A percentile compares a stretch with the other conserved stretches of the same genome.
phyloP scores from a whole-genome alignment of 1,140 invertebrate genomes.

The Drosophila triauraria region DNA sequence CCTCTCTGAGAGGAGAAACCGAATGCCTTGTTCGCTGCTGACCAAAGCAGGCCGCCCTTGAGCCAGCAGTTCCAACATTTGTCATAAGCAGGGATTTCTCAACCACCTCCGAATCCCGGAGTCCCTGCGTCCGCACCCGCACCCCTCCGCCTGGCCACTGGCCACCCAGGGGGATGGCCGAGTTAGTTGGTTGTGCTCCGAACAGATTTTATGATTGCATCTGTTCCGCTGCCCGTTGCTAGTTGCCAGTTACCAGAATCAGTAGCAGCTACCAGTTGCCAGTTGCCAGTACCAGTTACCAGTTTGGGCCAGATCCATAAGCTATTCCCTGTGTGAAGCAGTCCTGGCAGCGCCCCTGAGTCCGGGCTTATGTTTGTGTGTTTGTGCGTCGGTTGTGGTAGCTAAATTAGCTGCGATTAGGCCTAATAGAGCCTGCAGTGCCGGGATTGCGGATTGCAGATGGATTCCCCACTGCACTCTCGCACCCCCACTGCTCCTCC shows the following conservation, averaged over 20 bases:
- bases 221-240: constrained; percentile 43
- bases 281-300: constrained; percentile 12
- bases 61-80: constrained; percentile 53
- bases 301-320: constrained; percentile 49
- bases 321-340: constrained; percentile 60
- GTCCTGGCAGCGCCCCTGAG: neutral
- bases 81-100: constrained; percentile 60
- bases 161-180: constrained; percentile 28
- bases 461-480: constrained; percentile 22
- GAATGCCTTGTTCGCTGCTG: neutral
- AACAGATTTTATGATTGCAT: constrained; percentile 72
- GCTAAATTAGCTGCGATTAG: constrained; percentile 74
- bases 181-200: constrained; percentile 39
- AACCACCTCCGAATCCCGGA: constrained; percentile 4
- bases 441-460: constrained; percentile 19
- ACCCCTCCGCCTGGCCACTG: neutral
- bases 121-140: neutral
- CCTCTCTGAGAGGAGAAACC: neutral
- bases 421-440: constrained; percentile 63
- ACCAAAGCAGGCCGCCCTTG: constrained; percentile 24
- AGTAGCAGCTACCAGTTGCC: constrained; percentile 5
- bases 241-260: constrained; percentile 20
- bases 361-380: neutral
- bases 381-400: constrained; percentile 30
- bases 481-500: neutral